Base-by-base conservation (phyloP, 2,113 vertebrate species). In the Gasterosteus aculeatus region DNA sequence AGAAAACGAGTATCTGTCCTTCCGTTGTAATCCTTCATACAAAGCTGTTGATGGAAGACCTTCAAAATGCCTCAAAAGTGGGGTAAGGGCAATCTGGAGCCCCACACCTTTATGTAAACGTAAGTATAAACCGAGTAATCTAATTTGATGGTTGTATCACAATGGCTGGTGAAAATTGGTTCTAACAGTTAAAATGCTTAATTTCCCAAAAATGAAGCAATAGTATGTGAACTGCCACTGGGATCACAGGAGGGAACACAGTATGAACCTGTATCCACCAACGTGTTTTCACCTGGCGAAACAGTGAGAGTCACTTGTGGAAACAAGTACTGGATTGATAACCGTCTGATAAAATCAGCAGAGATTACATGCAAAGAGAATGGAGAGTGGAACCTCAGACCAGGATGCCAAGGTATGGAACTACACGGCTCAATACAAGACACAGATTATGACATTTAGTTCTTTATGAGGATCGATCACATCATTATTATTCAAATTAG, bases 81-180 rank as follows among this genome's bases (percentile, higher is more conserved):
- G 85, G 60, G 0, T 0, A 3, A 66, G 3, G 80, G 47, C 81
- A 7, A 81, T 68, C 3, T 94, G 90, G 90, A 89, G 2, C 51
- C 85, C 91, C 7, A 77, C 62, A 38, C 93, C 92, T 58, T 7
- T 3, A 7, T 94, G 92, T 87, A n/a, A 89, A 89, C 3, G 92
- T 93, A 74, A 75, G 87, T 47, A 57, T 42, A 4, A 26, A 60
- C 5, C 16, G n/a, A 69, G 1, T 44, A 4, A 15, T 14, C 16
- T 2, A 16, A 4, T 49, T n/a, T 5, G 14, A 18, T 57, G 0
- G 0, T 56, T 62, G 4, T 5, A 41, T 38, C 18, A 15, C n/a
- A 41, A 0, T 38, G 9, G 11, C 14, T 10, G 10, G 18, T 6
- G 18, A 5, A 18, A n/a, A 8, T 49, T 49, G 46, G 63, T 66